Evolutionary conservation across 2,797 vertebrate species (phyloP), one percentile per base, ranked within the genome.

Genomic region (Zalophus californianus): DNA sequence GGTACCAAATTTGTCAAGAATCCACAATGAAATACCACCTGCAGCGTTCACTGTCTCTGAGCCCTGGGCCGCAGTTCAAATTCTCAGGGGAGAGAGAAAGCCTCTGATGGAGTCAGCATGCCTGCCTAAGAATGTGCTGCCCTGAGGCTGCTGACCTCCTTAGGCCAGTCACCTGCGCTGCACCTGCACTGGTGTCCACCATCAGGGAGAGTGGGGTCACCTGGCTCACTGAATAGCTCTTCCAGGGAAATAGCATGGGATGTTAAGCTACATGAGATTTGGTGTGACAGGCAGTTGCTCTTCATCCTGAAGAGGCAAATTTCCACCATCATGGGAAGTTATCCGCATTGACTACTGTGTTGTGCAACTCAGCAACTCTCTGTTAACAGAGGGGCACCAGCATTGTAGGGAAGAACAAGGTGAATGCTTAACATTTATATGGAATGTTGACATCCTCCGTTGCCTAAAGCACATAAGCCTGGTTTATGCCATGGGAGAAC

Each of bases 41-140:
- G 66, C 18, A 21, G 27, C 6, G 10, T 27, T 60, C 18, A 32
- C 11, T 2, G 0, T 64, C 21, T 80, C 16, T 38, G 79, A 54
- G 3, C 13, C 25, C 27, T 0, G 2, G 25, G 29, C 7, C n/a
- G 27, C 23, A 0, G 21, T 32, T 72, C 60, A 52, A 1, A 7
- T 66, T 68, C 88, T 64, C 35, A 72, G 10, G 44, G 7, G 32
- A 16, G 25, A n/a, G n/a, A 0, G 48, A 0, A 20, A 41, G 8
- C 11, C 32, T 70, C 38, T 64, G 73, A 23, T 3, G 23, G 50
- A 56, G 5, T 75, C 21, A 54, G 18, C 18, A 0, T 7, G 4
- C 58, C 68, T 78, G 66, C 14, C 29, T 29, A 4, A 15, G 3
- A 44, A 29, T 35, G n/a, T 38, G 44, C 12, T 84, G 3, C 29